Evolutionary conservation across 92 coral and sea anemone species (phyloP).

Genomic region (Porites divaricata): DNA sequence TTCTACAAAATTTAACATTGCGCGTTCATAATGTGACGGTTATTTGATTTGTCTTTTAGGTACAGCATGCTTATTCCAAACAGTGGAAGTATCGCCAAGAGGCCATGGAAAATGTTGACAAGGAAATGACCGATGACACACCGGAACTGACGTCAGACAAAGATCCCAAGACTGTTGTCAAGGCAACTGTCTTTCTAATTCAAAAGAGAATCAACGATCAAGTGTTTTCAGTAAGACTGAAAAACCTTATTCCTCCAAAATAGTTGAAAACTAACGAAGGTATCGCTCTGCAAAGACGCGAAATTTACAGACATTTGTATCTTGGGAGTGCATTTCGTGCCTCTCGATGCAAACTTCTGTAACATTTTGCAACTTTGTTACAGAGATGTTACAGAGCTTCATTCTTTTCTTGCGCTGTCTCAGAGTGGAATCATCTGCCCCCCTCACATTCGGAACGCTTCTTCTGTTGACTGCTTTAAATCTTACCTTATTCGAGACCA

Average conservation of each 20-base stretch:
- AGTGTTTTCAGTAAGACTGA: conserved; percentile 84
- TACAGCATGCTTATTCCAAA: conserved; percentile 91
- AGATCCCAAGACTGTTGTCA: conserved; percentile 82
- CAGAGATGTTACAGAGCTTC: too few relatives aligned
- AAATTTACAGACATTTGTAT: too few relatives aligned
- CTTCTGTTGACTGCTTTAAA: too few relatives aligned
- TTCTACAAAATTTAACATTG: not conserved
- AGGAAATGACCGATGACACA: conserved; percentile 79
- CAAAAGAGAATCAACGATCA: conserved; percentile 95
- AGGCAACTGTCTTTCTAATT: conserved; percentile 80
- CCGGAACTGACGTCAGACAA: conserved; percentile 83
- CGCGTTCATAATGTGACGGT: not conserved
- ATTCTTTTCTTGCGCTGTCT: too few relatives aligned
- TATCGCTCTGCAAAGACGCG: not conserved
- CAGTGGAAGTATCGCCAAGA: conserved; percentile 97
- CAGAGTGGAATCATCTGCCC: too few relatives aligned
- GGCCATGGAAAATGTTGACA: conserved; percentile 83
- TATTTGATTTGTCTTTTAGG: conserved; percentile 50
- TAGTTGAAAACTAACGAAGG: not conserved
- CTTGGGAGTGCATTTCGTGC: too few relatives aligned
- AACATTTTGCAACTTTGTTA: too few relatives aligned
- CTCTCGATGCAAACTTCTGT: too few relatives aligned
- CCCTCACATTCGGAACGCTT: too few relatives aligned
- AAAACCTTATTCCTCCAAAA: not conserved
- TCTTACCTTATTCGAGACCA: too few relatives aligned